These are phyloP conservation scores for Crematogaster levior DNA, from an alignment of 2,888 invertebrate species.

Conservation along the genomic window DNA sequence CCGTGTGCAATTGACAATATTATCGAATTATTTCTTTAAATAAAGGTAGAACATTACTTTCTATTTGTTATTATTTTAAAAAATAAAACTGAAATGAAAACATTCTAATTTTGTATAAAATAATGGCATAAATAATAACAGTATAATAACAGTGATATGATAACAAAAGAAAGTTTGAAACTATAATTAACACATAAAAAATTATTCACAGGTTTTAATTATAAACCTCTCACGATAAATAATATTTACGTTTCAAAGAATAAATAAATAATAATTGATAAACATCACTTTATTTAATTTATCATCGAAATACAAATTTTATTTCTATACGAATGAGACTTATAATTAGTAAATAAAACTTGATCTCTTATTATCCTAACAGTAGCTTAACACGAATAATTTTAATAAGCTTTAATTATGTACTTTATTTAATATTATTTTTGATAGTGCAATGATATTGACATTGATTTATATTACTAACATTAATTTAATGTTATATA, in stretches of 20 bases:
- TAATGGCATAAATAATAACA: neutral
- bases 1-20: conserved; percentile 27
- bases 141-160: neutral
- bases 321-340: neutral
- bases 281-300: neutral
- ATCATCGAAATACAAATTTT: neutral
- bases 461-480: conserved; percentile 6
- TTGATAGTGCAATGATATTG: neutral
- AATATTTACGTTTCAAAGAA: neutral
- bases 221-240: neutral
- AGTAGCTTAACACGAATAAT: neutral
- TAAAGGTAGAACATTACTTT: neutral
- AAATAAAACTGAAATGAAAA: conserved; percentile 7
- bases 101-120: neutral
- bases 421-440: conserved; percentile 6
- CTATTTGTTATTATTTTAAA: neutral
- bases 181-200: neutral
- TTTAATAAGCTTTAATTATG: neutral
- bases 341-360: neutral
- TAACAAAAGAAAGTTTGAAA: neutral
- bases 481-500: too few relatives aligned
- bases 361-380: neutral
- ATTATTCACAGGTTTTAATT: neutral
- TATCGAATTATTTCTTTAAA: conserved; percentile 1
- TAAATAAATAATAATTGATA: too few relatives aligned